Evolutionary conservation across 2,113 vertebrate species (phyloP).

Genomic region (Corythornis madagascariensis): DNA sequence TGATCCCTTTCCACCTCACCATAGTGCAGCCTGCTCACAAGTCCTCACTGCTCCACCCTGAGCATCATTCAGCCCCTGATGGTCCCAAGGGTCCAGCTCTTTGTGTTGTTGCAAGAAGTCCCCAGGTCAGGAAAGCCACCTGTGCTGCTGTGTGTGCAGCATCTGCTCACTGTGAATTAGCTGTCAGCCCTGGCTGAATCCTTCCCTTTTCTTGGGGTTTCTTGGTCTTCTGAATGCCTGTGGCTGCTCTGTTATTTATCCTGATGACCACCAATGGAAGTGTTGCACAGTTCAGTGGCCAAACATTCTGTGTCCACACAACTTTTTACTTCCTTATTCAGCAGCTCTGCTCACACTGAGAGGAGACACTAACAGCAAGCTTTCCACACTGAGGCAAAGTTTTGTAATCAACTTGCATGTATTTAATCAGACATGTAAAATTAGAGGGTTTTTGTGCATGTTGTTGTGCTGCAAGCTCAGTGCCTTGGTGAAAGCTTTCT

Average conservation of each 20-base stretch:
- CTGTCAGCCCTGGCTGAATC: not conserved
- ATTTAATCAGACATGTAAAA: not conserved
- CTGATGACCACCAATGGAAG: not conserved
- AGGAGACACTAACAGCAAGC: not conserved
- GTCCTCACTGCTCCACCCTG: not conserved
- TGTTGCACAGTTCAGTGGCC: not conserved
- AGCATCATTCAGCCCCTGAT: not conserved
- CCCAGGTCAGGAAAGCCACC: not conserved
- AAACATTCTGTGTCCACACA: not conserved
- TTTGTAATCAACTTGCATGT: not conserved
- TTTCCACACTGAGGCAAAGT: not conserved
- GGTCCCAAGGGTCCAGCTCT: not conserved
- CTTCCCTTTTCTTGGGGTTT: not conserved
- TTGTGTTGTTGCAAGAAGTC: not conserved
- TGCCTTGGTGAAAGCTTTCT: not conserved
- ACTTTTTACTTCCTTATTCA: not conserved
- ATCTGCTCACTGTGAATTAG: not conserved
- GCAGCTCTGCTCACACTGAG: not conserved
- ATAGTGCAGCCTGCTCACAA: not conserved
- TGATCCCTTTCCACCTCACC: not conserved
- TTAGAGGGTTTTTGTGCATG: not conserved
- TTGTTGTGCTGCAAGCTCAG: not conserved
- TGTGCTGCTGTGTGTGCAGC: not conserved
- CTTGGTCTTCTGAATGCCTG: rapidly evolving
- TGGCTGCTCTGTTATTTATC: not conserved